Evolutionary conservation across 1,140 invertebrate species (phyloP).

Genomic region (Pogonomyrmex barbatus): DNA sequence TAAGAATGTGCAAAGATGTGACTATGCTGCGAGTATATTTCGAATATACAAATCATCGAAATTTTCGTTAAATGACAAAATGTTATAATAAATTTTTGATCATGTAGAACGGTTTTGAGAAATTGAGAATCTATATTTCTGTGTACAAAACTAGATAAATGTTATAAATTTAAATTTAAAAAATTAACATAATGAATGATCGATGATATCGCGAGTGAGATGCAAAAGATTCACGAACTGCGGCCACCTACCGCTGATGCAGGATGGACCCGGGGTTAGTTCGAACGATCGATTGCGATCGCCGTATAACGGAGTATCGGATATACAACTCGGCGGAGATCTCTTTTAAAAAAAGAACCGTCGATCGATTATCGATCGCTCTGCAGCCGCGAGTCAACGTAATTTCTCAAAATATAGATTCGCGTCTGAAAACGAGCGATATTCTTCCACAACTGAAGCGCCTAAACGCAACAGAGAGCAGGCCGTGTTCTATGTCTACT

Average conservation of each 20-base stretch:
- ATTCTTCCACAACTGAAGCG: constrained; percentile 79
- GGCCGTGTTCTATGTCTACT: constrained; percentile 66
- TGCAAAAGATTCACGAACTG: constrained; percentile 3
- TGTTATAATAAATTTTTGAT: background rate
- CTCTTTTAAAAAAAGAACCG: background rate
- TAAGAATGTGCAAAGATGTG: background rate
- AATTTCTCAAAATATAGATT: constrained; percentile 65
- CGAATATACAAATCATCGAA: background rate
- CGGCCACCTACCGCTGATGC: constrained; percentile 35
- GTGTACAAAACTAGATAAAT: background rate
- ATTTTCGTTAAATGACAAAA: background rate
- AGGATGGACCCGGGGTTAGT: background rate
- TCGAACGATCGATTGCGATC: background rate
- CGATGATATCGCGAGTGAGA: background rate
- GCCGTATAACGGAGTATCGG: constrained; percentile 3
- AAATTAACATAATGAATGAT: background rate
- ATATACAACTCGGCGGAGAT: background rate
- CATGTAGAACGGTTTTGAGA: background rate
- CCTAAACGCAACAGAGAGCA: constrained; percentile 64
- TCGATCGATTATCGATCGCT: constrained; percentile 6
- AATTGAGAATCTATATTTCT: background rate
- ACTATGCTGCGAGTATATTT: background rate
- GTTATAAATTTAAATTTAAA: background rate
- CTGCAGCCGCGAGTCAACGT: constrained; percentile 36
- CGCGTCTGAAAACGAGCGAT: constrained; percentile 79